phyloP scores from a whole-genome alignment of 1,140 invertebrate genomes.

The Trypoxylus dichotomus region DNA sequence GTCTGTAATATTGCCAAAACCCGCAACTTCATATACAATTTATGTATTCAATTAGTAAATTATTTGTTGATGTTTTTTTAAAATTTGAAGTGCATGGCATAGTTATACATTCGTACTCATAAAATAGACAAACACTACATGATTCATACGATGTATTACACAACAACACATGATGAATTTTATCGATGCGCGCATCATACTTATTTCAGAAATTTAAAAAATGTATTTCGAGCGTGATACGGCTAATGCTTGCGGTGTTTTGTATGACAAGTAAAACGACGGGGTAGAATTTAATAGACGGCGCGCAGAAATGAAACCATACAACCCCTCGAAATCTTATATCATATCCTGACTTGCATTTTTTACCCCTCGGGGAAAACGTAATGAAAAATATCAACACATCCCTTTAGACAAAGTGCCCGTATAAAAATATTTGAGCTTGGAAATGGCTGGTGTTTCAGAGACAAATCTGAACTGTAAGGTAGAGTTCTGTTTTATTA shows the following conservation, averaged over 20 bases:
- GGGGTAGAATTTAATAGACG: constrained; percentile 29
- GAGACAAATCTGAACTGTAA: constrained; percentile 42
- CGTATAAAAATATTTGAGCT: constrained; percentile 49
- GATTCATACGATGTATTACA: background rate
- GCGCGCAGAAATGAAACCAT: constrained; percentile 21
- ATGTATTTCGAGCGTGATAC: constrained; percentile 10
- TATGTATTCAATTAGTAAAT: no score
- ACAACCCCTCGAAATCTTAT: constrained; percentile 30
- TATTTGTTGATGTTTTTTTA: no score
- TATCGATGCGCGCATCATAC: background rate
- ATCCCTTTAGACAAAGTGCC: constrained; percentile 50
- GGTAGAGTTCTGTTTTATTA: constrained; percentile 45
- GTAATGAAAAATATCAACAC: constrained; percentile 39
- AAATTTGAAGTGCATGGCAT: no score
- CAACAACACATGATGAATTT: background rate
- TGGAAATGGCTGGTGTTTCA: constrained; percentile 42
- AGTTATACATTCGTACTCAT: no score
- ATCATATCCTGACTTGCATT: constrained; percentile 32
- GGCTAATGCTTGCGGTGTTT: constrained; percentile 4
- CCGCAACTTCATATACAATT: no score
- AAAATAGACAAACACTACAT: no score
- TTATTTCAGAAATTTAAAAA: constrained; percentile 13
- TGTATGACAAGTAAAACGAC: constrained; percentile 23
- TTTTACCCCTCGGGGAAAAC: constrained; percentile 33
- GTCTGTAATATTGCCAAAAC: no score